phyloP scores from a whole-genome alignment of 1,140 invertebrate species.

The Drosophila repletoides region DNA sequence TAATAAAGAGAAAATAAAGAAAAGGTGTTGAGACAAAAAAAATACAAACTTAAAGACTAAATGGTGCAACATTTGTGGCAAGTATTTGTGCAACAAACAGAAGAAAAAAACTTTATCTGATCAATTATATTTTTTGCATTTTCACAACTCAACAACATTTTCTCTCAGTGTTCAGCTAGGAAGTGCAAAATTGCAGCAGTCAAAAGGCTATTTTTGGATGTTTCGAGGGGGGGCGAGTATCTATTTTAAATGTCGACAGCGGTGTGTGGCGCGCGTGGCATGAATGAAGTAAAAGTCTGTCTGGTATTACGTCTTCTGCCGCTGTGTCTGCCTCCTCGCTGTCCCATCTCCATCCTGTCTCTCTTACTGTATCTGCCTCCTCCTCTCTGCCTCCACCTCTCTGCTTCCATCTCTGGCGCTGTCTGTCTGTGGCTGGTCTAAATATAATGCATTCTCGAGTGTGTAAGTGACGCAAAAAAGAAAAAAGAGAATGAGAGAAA shows the following conservation, averaged over 20 bases:
- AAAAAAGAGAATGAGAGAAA: slow-evolving; percentile 19
- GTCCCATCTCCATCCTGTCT: neutral
- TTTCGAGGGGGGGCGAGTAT: slow-evolving; percentile 18
- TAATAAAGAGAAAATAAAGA: too few relatives aligned
- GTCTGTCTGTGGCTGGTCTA: slow-evolving; percentile 28
- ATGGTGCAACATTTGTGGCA: too few relatives aligned
- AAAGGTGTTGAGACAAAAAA: too few relatives aligned
- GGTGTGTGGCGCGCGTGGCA: slow-evolving; percentile 35
- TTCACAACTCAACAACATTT: too few relatives aligned
- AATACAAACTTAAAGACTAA: too few relatives aligned
- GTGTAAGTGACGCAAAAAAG: neutral
- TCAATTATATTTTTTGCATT: too few relatives aligned
- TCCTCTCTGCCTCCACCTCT: neutral
- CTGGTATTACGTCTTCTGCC: neutral
- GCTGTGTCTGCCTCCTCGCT: neutral
- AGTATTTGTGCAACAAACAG: too few relatives aligned
- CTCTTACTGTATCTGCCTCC: too few relatives aligned
- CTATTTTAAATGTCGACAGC: slow-evolving; percentile 66
- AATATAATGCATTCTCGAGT: slow-evolving; percentile 62
- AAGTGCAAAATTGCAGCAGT: too few relatives aligned
- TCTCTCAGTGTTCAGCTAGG: too few relatives aligned
- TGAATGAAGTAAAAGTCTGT: slow-evolving; percentile 49
- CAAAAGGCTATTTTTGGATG: slow-evolving; percentile 4
- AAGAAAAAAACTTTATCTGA: too few relatives aligned
- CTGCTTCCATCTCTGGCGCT: slow-evolving; percentile 16